Evolutionary conservation across 2,797 vertebrate genomes (phyloP).

Genomic region (Okamejei kenojei): DNA sequence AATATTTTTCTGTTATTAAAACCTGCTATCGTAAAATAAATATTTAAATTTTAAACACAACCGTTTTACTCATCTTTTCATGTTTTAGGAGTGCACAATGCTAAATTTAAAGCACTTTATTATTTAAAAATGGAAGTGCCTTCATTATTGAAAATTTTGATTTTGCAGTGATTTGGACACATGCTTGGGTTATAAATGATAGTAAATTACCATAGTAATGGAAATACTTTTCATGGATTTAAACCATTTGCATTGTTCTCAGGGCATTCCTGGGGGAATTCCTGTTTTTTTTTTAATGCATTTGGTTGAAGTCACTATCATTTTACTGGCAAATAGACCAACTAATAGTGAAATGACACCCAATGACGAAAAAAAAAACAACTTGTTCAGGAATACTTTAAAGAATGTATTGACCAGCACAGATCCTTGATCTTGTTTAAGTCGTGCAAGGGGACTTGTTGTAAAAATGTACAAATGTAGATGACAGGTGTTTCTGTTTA

Average conservation of each 20-base stretch:
- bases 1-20: not conserved
- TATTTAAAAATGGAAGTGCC: not conserved
- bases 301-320: not conserved
- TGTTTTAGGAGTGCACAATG: not conserved
- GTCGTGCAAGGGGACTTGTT: not conserved
- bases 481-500: not conserved
- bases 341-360: not conserved
- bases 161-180: not conserved
- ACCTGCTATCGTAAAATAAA: constrained; percentile 15
- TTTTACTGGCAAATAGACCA: not conserved
- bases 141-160: not conserved
- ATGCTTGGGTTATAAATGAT: not conserved
- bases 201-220: not conserved
- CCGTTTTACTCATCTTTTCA: not conserved
- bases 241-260: not conserved
- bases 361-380: not conserved
- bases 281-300: not conserved
- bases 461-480: not conserved
- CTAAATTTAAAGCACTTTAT: not conserved
- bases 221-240: not conserved
- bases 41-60: constrained; percentile 27
- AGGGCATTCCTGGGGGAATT: not conserved
- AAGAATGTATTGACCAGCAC: constrained; percentile 7
- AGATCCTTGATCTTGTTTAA: not conserved
- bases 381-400: not conserved